phyloP scores from a whole-genome alignment of 1,140 invertebrate genomes.

The Odontomachus brunneus region DNA sequence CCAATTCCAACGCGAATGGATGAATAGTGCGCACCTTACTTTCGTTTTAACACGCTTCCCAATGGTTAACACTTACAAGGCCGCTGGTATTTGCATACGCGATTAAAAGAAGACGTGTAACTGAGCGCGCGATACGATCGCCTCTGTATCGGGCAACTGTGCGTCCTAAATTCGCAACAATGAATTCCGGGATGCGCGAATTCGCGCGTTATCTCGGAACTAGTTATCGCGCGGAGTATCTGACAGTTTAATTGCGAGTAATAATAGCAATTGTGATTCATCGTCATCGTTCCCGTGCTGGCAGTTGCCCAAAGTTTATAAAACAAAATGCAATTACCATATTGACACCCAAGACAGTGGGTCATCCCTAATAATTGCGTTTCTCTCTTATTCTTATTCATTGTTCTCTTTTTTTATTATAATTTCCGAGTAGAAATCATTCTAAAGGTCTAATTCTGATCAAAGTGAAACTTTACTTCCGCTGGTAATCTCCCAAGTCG shows the following conservation, averaged over 20 bases:
- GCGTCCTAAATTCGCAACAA: slow-evolving; percentile 35
- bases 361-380: too few relatives aligned
- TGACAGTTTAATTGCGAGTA: slow-evolving; percentile 9
- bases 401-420: too few relatives aligned
- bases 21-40: not conserved
- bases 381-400: too few relatives aligned
- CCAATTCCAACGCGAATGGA: too few relatives aligned
- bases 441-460: too few relatives aligned
- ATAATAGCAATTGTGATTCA: slow-evolving; percentile 2
- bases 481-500: too few relatives aligned
- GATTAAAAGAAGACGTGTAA: slow-evolving; percentile 24
- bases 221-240: not conserved
- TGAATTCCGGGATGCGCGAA: slow-evolving; percentile 17
- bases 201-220: not conserved
- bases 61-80: not conserved
- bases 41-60: not conserved
- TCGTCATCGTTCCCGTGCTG: not conserved
- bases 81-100: slow-evolving; percentile 27
- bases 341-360: too few relatives aligned
- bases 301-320: too few relatives aligned
- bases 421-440: too few relatives aligned
- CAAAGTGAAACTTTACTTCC: too few relatives aligned
- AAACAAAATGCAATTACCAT: too few relatives aligned
- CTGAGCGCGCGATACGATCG: slow-evolving; percentile 20
- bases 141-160: slow-evolving; percentile 11